phyloP scores from a whole-genome alignment of 2,113 vertebrate species.

The Dipodomys merriami region DNA sequence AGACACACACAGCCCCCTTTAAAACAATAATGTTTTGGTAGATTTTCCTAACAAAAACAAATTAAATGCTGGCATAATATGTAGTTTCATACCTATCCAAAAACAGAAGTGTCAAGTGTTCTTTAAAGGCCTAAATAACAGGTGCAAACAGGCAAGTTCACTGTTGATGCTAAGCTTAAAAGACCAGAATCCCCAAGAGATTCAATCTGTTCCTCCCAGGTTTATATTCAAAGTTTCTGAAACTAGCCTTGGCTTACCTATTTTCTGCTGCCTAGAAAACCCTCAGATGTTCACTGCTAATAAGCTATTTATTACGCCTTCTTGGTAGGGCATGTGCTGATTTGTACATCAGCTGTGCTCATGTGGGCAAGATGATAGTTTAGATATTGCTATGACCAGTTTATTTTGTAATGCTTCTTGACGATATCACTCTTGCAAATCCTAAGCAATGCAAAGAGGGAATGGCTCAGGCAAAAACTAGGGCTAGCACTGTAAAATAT shows the following conservation, averaged over 20 bases:
- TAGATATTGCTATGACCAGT: neutral
- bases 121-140: neutral
- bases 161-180: neutral
- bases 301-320: neutral
- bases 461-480: slow-evolving; percentile 4
- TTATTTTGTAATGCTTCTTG: neutral
- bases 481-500: neutral
- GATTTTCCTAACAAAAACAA: slow-evolving; percentile 46
- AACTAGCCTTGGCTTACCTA: neutral
- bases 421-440: neutral
- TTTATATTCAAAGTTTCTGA: slow-evolving; percentile 45
- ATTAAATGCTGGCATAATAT: neutral
- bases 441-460: neutral
- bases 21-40: neutral
- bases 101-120: slow-evolving; percentile 25
- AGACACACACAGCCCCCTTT: neutral
- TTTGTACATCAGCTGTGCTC: neutral
- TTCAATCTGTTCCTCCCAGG: neutral
- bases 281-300: neutral
- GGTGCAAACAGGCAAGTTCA: neutral
- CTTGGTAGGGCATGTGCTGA: neutral
- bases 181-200: neutral
- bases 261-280: slow-evolving; percentile 29
- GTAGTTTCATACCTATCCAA: slow-evolving; percentile 6
- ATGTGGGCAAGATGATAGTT: neutral